phyloP scores from a whole-genome alignment of 23 tunicate genomes.

The Halocynthia roretzi region DNA sequence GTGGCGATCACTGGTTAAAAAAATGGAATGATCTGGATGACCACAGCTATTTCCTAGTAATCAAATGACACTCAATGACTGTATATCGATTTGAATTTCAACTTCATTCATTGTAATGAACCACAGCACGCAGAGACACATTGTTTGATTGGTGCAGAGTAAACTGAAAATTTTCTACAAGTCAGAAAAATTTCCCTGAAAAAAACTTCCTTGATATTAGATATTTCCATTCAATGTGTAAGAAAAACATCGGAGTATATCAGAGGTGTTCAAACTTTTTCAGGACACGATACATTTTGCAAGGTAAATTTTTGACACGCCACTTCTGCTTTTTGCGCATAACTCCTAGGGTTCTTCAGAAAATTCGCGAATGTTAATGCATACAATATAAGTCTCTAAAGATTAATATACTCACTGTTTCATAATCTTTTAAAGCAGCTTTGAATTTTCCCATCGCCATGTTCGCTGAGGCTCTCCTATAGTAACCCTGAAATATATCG shows the following conservation, averaged over 20 bases:
- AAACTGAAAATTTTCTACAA: too few relatives aligned
- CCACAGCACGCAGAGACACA: background rate
- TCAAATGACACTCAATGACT: too few relatives aligned
- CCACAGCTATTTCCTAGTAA: too few relatives aligned
- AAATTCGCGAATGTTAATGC: too few relatives aligned
- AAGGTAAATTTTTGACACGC: too few relatives aligned
- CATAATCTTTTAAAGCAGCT: conserved; percentile 85
- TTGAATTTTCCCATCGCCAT: conserved; percentile 98
- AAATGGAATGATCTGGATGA: background rate
- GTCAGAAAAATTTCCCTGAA: background rate
- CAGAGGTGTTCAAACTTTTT: too few relatives aligned
- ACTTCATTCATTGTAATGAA: background rate
- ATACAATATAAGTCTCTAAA: too few relatives aligned
- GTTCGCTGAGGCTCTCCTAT: conserved; percentile 93
- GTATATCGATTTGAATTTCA: background rate
- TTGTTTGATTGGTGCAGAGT: background rate
- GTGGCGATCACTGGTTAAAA: background rate
- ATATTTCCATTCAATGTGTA: too few relatives aligned
- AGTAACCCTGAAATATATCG: conserved; percentile 59
- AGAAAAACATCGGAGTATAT: too few relatives aligned
- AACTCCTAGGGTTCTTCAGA: too few relatives aligned
- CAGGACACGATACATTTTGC: too few relatives aligned
- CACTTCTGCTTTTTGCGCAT: too few relatives aligned
- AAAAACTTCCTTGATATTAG: background rate
- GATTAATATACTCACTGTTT: conserved; percentile 42